Evolutionary conservation across 2,113 vertebrate genomes (phyloP).

Genomic region (Microtus pennsylvanicus): DNA sequence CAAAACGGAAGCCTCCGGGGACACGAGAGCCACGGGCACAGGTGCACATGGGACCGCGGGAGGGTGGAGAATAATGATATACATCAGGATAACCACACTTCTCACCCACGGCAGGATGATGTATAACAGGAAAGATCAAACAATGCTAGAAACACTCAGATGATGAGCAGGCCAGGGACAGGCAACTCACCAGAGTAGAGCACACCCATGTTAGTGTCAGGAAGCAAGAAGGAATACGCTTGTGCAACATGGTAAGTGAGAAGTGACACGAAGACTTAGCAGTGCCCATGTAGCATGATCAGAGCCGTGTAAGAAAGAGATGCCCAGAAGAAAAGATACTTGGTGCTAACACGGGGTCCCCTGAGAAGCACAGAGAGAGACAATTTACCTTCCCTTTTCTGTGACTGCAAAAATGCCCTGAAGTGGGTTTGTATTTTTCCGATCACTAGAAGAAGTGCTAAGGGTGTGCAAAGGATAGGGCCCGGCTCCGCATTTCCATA

Average conservation of each 20-base stretch:
- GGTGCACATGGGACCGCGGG: conserved; percentile 44
- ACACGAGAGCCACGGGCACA: conserved; percentile 75
- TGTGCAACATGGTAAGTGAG: neutral
- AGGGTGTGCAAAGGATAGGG: neutral
- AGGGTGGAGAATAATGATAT: neutral
- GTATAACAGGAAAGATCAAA: neutral
- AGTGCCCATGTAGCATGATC: neutral
- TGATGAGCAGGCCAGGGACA: neutral
- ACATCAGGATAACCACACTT: neutral
- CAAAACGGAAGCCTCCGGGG: conserved; percentile 85
- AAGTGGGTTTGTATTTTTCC: neutral
- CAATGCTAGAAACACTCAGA: neutral
- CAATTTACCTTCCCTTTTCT: neutral
- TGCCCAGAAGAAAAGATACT: neutral
- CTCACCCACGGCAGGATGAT: neutral
- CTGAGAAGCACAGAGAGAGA: neutral
- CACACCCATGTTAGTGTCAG: rapidly evolving
- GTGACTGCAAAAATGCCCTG: neutral
- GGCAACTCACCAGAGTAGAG: neutral
- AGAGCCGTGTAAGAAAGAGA: neutral
- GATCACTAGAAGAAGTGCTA: neutral
- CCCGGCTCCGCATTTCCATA: neutral
- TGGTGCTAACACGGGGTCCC: neutral
- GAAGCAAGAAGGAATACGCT: neutral
- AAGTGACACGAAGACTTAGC: neutral